Evolutionary conservation across 1,140 invertebrate species (phyloP).

Genomic region (Bombus consobrinus): DNA sequence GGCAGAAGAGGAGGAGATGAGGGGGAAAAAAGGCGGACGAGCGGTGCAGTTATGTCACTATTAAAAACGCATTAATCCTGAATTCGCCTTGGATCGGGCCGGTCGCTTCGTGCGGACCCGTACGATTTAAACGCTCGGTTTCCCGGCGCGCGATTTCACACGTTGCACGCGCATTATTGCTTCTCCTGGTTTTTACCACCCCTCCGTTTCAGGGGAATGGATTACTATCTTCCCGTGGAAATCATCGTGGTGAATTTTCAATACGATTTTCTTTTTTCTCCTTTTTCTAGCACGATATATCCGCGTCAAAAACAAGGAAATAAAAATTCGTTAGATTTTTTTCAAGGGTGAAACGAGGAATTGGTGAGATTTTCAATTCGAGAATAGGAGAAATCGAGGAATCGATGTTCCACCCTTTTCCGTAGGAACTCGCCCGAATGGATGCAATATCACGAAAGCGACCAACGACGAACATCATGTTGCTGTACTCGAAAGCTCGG

Average conservation of each 20-base stretch:
- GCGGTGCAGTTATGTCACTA: slow-evolving; percentile 72
- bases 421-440: slow-evolving; percentile 29
- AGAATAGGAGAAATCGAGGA: neutral
- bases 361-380: neutral
- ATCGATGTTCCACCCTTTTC: neutral
- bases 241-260: neutral
- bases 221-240: slow-evolving; percentile 11
- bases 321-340: neutral
- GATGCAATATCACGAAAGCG: slow-evolving; percentile 63
- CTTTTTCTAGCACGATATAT: neutral
- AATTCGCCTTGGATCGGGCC: slow-evolving; percentile 59
- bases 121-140: slow-evolving; percentile 54
- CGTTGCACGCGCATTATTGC: slow-evolving; percentile 39
- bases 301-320: neutral
- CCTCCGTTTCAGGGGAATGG: slow-evolving; percentile 8
- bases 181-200: slow-evolving; percentile 46
- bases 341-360: neutral
- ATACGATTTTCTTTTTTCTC: neutral
- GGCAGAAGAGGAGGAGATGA: neutral
- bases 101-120: slow-evolving; percentile 39
- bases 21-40: slow-evolving; percentile 42
- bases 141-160: slow-evolving; percentile 49
- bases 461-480: slow-evolving; percentile 52
- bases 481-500: slow-evolving; percentile 62
- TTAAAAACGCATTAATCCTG: slow-evolving; percentile 78